Base-by-base conservation (phyloP, 2,797 vertebrate species). In the Spheniscus humboldti region DNA sequence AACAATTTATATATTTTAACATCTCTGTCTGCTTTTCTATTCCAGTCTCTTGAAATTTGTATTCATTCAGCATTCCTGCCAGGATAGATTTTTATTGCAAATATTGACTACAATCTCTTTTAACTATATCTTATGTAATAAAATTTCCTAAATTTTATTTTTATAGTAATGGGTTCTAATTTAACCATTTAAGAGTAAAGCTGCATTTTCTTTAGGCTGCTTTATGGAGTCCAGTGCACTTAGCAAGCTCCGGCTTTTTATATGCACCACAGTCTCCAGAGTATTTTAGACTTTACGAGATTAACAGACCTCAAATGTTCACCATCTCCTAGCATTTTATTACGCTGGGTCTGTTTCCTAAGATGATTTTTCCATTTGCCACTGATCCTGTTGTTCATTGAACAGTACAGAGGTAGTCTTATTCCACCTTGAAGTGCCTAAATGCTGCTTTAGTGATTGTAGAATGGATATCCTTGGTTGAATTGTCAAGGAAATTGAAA, bases 401-500 rank as follows among this genome's bases (percentile, higher is more conserved):
- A 95, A 92, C 73, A 66, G 83, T 83, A 91, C 94, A 95, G 45
- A 45, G 71, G 27, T 56, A 89, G 60, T 72, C 59, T 90, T 92
- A 77, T 39, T 92, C 68, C 45, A 81, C 64, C 64, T 35, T 95
- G 75, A 97, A 86, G 39, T 77, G 82, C 2, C 7, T 84, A 94
- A 96, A 83, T 77, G 52, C 31, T 93, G n/a, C 47, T 83, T 95
- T 95, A 88, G 75, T 93, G 87, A 93, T 52, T 75, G 73, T 52
- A 90, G 68, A 92, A 88, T 52, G 72, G 76, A 90, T 57, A 39
- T 94, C 55, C 72, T 87, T 85, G 75, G 56, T 90, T 91, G 62
- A 97, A 96, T 95, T 94, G 82, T 79, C 78, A 95, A 84, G 76
- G 75, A 96, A 97, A 97, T 95, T 96, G 96, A 97, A 97, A 97